Base-by-base conservation (phyloP, 2,888 invertebrate genomes). In the Pegoplata infirma region DNA sequence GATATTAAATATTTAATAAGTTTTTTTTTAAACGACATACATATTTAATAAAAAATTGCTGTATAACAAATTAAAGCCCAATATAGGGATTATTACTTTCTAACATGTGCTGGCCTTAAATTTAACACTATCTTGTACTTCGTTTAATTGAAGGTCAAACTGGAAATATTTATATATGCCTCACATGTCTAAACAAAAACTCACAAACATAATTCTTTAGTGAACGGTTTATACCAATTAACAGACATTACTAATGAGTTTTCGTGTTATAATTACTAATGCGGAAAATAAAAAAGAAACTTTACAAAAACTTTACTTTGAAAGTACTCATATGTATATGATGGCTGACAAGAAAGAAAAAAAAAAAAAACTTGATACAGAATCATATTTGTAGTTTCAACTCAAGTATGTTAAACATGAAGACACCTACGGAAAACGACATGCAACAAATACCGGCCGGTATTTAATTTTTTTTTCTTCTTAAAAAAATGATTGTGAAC, bases 261-360 rank as follows among this genome's bases (percentile, higher is more conserved):
- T 63, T 46, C 21, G 23, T 53, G 23, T 49, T 58, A 23, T 66
- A 71, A 71, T 76, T 66, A 71, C 66, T 53, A 66, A 71, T 71
- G 59, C 76, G 66, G 66, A 76, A 71, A 66, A 58, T 53, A 59
- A 68, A 14, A 59, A 32, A 63, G 19, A 44, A 55, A 61, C 59
- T 53, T 66, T 23, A 7, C 36, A 49, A 23, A 40, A 0, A 40
- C 25, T 40, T n/a, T 2, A 44, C 7, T 68, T n/a, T 32, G 23
- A 56, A 47, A 47, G 23, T 40, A n/a, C 3, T 5, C 14, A n/a
- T n/a, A n/a, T n/a, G n/a, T n/a, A n/a, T n/a, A n/a, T n/a, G n/a
- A n/a, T 14, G 51, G 5, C 51, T 56, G 25, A 36, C 25, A 72
- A 51, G 21, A 23, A 14, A 49, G 5, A 47, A 32, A 40, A 25